phyloP scores from a whole-genome alignment of 2,888 invertebrate genomes.

The Thalpophila matura region DNA sequence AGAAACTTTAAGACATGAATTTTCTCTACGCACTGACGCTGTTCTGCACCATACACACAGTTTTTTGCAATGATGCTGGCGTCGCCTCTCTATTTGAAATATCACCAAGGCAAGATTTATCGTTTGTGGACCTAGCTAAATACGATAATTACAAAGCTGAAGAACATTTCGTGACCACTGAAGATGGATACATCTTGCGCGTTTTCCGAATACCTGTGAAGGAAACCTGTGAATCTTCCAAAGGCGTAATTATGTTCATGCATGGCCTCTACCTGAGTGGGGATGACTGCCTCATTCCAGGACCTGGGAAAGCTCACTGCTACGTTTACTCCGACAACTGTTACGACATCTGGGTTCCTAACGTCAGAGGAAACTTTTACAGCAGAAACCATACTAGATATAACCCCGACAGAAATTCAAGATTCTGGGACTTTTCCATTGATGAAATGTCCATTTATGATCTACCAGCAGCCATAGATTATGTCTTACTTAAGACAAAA shows the following conservation, averaged over 20 bases:
- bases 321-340: not conserved
- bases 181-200: conserved; percentile 68
- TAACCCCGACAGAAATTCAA: not conserved
- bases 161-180: conserved; percentile 61
- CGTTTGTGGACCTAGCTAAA: conserved; percentile 60
- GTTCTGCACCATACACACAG: conserved; percentile 30
- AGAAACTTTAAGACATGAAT: conserved; percentile 26
- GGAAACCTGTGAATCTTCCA: conserved; percentile 38
- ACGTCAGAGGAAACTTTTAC: not conserved
- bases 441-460: not conserved
- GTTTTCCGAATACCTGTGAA: conserved; percentile 59
- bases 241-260: conserved; percentile 76
- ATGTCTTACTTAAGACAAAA: conserved; percentile 46
- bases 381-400: not conserved
- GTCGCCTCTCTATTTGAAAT: conserved; percentile 5
- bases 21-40: conserved; percentile 4
- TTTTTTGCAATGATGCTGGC: not conserved
- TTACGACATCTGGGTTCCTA: not conserved
- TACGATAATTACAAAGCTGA: conserved; percentile 64
- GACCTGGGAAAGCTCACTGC: not conserved
- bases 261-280: not conserved
- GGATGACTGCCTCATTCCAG: not conserved
- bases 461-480: not conserved
- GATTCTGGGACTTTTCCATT: not conserved
- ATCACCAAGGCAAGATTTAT: conserved; percentile 53